Evolutionary conservation across 2,113 vertebrate species (phyloP).

Genomic region (Eublepharis macularius): DNA sequence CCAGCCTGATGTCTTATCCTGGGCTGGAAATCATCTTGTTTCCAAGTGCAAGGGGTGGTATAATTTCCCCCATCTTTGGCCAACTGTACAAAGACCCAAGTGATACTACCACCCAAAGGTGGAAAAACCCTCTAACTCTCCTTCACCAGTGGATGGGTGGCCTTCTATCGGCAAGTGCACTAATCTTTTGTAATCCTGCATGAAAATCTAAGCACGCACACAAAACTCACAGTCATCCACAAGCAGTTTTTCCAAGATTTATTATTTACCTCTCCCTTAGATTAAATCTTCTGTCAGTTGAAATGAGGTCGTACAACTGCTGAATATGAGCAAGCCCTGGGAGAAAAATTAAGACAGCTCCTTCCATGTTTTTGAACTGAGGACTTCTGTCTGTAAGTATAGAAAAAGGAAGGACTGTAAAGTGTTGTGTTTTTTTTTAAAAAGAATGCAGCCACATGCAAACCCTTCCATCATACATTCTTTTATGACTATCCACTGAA

Average conservation of each 20-base stretch:
- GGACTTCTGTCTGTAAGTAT: conserved; percentile 83
- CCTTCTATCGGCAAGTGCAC: too few species aligned
- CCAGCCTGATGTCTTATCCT: too few species aligned
- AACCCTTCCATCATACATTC: not conserved
- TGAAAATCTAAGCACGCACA: not conserved
- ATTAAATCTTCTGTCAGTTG: conserved; percentile 89
- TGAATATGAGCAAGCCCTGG: conserved; percentile 97
- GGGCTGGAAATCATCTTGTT: too few species aligned
- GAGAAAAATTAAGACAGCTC: conserved; percentile 92
- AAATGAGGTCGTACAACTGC: conserved; percentile 89
- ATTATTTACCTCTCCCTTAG: conserved; percentile 80
- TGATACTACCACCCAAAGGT: too few species aligned
- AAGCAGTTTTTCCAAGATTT: not conserved
- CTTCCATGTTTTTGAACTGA: conserved; percentile 86
- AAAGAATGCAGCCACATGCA: not conserved
- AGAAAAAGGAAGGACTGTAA: not conserved
- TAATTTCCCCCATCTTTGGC: too few species aligned
- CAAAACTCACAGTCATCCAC: not conserved
- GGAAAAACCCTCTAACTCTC: too few species aligned
- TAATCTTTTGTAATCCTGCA: not conserved
- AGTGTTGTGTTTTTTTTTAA: not conserved
- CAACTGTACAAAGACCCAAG: too few species aligned
- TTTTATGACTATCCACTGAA: not conserved
- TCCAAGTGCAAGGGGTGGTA: too few species aligned
- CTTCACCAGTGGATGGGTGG: too few species aligned